Evolutionary conservation across 2,797 vertebrate species (phyloP).

Genomic region (Dendrocincla fuliginosa): DNA sequence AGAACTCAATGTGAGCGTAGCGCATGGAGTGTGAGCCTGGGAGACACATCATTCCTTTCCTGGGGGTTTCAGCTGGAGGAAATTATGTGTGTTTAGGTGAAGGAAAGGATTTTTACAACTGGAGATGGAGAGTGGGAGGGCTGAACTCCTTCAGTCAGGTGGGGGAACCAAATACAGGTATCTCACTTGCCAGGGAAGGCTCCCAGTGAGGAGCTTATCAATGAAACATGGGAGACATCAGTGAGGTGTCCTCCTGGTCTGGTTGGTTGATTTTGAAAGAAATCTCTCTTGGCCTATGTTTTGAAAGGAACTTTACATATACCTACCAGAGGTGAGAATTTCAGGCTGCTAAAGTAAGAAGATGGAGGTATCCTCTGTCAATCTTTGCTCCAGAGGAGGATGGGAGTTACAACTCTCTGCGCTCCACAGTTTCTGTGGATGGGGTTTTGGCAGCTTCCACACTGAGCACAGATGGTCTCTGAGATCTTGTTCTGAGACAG

Average conservation of each 20-base stretch:
- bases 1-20: neutral
- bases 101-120: neutral
- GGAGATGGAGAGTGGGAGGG: neutral
- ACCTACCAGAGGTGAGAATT: neutral
- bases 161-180: neutral
- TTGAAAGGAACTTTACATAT: neutral
- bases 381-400: neutral
- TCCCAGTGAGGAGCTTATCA: accelerated
- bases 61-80: neutral
- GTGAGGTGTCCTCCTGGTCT: neutral
- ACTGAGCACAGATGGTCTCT: slow-evolving; percentile 1
- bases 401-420: neutral
- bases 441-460: slow-evolving; percentile 21
- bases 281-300: neutral
- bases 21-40: neutral
- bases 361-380: neutral
- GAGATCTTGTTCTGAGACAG: slow-evolving; percentile 18
- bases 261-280: neutral
- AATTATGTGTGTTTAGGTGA: neutral
- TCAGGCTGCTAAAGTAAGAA: neutral
- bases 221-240: neutral
- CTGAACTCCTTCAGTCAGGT: neutral
- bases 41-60: neutral
- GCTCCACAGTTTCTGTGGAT: neutral
- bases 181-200: neutral